phyloP scores from a whole-genome alignment of 2,888 invertebrate genomes.

The Hydraecia micacea region DNA sequence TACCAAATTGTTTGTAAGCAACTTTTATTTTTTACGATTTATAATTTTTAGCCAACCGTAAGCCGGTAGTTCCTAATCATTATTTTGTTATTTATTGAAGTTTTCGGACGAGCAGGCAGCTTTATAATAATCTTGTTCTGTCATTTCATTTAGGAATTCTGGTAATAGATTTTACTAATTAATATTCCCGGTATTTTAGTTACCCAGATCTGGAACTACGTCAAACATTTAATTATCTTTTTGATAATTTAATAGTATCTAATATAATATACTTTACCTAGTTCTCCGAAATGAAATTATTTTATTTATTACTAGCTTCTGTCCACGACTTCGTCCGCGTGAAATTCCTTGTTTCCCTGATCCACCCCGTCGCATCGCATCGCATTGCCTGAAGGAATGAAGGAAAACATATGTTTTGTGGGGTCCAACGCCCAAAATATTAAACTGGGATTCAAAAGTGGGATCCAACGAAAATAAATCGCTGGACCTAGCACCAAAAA shows the following conservation, averaged over 20 bases:
- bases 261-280: not conserved
- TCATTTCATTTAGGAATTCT: not conserved
- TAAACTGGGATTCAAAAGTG: no score
- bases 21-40: not conserved
- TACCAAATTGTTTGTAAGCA: not conserved
- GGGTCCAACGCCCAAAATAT: no score
- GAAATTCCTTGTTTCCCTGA: no score
- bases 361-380: no score
- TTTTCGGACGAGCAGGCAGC: not conserved
- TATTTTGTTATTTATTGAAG: not conserved
- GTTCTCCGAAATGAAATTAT: not conserved
- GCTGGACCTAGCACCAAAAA: no score
- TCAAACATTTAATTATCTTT: conserved; percentile 10
- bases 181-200: not conserved
- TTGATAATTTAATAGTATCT: not conserved
- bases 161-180: conserved; percentile 12
- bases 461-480: no score
- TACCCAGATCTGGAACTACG: not conserved
- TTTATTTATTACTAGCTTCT: not conserved
- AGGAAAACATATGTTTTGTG: no score
- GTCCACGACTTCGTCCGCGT: no score
- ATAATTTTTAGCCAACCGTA: not conserved
- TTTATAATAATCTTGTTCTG: conserved; percentile 19
- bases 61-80: not conserved
- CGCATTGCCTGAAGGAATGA: no score